phyloP scores from a whole-genome alignment of 2,797 vertebrate genomes.

The Spinus pinus region DNA sequence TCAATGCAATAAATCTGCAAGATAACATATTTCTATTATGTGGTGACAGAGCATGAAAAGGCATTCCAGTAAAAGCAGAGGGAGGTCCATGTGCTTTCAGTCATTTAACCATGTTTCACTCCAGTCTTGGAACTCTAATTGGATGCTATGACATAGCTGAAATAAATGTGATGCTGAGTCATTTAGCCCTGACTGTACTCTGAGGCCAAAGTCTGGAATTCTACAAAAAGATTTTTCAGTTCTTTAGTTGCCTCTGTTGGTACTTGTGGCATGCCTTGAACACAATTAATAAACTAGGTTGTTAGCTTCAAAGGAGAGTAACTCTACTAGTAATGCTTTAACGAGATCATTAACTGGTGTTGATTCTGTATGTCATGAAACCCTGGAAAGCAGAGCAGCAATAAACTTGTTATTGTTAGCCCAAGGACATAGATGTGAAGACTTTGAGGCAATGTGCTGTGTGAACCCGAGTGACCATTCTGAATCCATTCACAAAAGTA shows the following conservation, averaged over 20 bases:
- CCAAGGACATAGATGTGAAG: background rate
- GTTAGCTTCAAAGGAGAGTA: background rate
- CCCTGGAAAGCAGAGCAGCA: background rate
- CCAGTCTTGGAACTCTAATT: background rate
- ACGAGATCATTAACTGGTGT: background rate
- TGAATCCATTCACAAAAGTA: background rate
- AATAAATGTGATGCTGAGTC: background rate
- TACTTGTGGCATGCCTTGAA: background rate
- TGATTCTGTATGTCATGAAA: background rate
- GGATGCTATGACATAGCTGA: background rate
- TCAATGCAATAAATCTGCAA: background rate
- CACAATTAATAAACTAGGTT: background rate
- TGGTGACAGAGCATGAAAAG: background rate
- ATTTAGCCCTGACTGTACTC: background rate
- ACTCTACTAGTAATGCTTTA: background rate
- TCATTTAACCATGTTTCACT: background rate
- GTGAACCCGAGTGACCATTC: background rate
- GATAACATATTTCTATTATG: background rate
- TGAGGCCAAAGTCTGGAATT: background rate
- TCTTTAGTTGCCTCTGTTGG: background rate
- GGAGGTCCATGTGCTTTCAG: background rate
- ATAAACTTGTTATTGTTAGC: background rate
- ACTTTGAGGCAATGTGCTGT: too few species aligned
- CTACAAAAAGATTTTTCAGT: background rate
- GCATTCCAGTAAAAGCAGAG: background rate